These are phyloP conservation scores for Helleia helle DNA, from an alignment of 2,888 invertebrate genomes.

Conservation along the genomic window DNA sequence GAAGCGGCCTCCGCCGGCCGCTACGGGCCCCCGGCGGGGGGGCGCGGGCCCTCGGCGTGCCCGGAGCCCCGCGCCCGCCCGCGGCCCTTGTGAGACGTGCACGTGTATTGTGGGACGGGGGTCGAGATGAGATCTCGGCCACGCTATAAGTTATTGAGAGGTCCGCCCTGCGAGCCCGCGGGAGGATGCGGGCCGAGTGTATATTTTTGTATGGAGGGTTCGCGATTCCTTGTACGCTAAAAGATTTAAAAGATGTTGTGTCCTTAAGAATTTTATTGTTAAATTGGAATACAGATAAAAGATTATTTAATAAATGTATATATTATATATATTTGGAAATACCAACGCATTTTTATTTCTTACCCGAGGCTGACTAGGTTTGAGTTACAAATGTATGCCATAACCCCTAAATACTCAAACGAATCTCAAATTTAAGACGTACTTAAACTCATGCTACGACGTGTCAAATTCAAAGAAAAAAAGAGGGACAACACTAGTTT, in stretches of 20 bases:
- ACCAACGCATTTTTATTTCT: conserved; percentile 21
- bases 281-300: conserved; percentile 72
- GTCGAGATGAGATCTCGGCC: conserved; percentile 5
- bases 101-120: conserved; percentile 5
- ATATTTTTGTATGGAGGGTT: conserved; percentile 42
- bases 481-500: too few relatives aligned
- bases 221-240: conserved; percentile 47
- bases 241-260: conserved; percentile 69
- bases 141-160: conserved; percentile 6
- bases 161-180: conserved; percentile 5
- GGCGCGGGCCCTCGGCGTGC: too few relatives aligned
- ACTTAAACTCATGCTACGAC: too few relatives aligned
- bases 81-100: neutral
- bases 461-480: too few relatives aligned
- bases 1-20: too few relatives aligned
- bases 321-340: conserved; percentile 75
- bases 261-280: conserved; percentile 75
- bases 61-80: neutral
- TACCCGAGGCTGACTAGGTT: neutral
- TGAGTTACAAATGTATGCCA: too few relatives aligned
- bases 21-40: too few relatives aligned
- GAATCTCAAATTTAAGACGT: too few relatives aligned
- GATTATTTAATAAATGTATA: conserved; percentile 74
- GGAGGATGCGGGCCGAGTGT: conserved; percentile 18
- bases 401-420: too few relatives aligned